Base-by-base conservation (phyloP, 2,888 invertebrate genomes). In the Crepidodera aurea region DNA sequence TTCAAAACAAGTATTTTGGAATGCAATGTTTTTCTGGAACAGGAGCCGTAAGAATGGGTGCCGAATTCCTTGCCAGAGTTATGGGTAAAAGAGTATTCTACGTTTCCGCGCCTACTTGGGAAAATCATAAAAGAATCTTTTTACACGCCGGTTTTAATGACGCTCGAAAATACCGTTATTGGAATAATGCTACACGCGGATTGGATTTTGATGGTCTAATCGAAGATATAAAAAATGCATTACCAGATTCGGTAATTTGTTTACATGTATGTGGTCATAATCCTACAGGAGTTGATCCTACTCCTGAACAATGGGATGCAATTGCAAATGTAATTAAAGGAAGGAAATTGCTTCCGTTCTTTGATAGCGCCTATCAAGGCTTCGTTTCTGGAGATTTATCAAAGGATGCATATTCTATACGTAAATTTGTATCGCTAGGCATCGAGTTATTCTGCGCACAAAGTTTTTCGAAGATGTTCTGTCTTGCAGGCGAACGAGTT, bases 391-490 rank as follows among this genome's bases (percentile, higher is more conserved):
- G 98, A 0, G 91, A 97, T 83, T 84, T 96, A 16, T 94, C 93
- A 73, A 85, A 86, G 62, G 98, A 99, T 85, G 95, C 96, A 40
- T 92, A 89, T 87, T 90, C 96, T 18, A 91, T 96, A 60, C 88
- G 97, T 44, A 90, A 93, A 82, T 98, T 98, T 83, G 92, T 90
- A 1, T 82, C 88, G 62, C 84, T 90, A 59, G 96, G 96, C 40
- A 91, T 98, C 79, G 98, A 99, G 82, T 84, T 98, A 53, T 84
- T 98, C 68, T 91, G 93, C 77, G 91, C 97, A 1, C 99, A 99
- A 83, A 97, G 96, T 7, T 99, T 96, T 83, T 97, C 98, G 56
- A 99, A 99, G 83, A 99, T 99, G 83, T 98, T 99, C 83, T 98
- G 98, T 8, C 86, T 99, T 2, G 99, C 99, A 83, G 97, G 95